phyloP scores from a whole-genome alignment of 2,797 vertebrate genomes.

The Coregonus suidteri region DNA sequence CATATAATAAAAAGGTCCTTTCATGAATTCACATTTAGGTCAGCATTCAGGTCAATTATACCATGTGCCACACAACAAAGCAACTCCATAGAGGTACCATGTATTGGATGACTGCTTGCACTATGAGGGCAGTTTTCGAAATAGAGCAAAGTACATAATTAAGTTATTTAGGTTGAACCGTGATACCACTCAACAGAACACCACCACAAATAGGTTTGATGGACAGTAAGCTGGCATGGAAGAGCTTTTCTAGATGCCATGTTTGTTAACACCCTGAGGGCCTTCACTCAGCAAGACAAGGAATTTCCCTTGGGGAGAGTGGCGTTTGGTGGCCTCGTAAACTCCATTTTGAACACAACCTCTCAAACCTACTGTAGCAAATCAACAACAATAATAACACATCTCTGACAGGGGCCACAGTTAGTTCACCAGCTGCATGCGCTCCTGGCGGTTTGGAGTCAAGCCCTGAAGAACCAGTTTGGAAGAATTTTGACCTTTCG shows the following conservation, averaged over 20 bases:
- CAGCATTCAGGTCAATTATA: background rate
- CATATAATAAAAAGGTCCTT: background rate
- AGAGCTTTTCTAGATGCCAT: slow-evolving; percentile 3
- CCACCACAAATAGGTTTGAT: slow-evolving; percentile 6
- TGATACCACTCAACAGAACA: slow-evolving; percentile 3
- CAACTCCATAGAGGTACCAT: background rate
- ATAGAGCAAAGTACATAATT: background rate
- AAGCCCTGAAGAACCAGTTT: slow-evolving; percentile 51
- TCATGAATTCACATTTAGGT: background rate
- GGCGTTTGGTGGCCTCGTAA: slow-evolving; percentile 17
- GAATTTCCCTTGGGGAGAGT: slow-evolving; percentile 33
- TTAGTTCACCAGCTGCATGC: slow-evolving; percentile 24
- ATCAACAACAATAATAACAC: slow-evolving; percentile 41
- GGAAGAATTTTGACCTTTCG: slow-evolving; percentile 6
- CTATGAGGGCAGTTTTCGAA: background rate
- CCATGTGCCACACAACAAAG: background rate
- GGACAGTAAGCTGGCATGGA: slow-evolving; percentile 1
- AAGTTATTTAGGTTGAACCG: background rate
- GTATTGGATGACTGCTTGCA: background rate
- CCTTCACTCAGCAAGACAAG: slow-evolving; percentile 1
- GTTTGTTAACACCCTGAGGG: slow-evolving; percentile 23
- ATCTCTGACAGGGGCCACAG: slow-evolving; percentile 24
- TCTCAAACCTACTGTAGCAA: slow-evolving; percentile 29
- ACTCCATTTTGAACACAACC: slow-evolving; percentile 29
- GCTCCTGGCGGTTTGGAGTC: slow-evolving; percentile 20